Conservation (phyloP, 1,140 invertebrate genomes). For the Goniozus legneri region DNA sequence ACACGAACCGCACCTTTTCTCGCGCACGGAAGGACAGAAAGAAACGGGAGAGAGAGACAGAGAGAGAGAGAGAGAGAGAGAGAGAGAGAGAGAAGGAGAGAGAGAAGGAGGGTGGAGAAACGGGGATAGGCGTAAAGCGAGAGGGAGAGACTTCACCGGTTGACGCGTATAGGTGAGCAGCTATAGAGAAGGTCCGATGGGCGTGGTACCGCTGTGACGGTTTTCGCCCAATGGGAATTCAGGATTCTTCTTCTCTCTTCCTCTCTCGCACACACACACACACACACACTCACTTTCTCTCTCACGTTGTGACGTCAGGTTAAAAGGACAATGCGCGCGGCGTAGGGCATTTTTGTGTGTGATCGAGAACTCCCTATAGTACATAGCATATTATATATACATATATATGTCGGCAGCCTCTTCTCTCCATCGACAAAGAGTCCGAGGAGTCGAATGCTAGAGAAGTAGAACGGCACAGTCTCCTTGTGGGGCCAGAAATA, state of each 20-base stretch:
- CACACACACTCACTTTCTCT: no score
- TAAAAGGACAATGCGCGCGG: conserved; percentile 50
- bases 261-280: no score
- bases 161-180: conserved; percentile 36
- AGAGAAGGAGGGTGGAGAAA: conserved; percentile 7
- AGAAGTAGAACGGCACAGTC: conserved; percentile 16
- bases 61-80: conserved; percentile 2
- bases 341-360: conserved; percentile 32
- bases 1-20: no score
- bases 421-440: conserved; percentile 29
- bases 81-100: not conserved
- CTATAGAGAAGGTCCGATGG: conserved; percentile 44
- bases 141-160: conserved; percentile 14
- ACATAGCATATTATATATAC: conserved; percentile 2
- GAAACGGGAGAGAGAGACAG: conserved; percentile 21
- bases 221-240: conserved; percentile 47
- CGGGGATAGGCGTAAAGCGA: conserved; percentile 6
- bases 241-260: no score
- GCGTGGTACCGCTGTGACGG: conserved; percentile 50
- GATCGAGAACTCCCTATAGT: conserved; percentile 23
- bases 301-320: no score
- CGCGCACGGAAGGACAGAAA: no score
- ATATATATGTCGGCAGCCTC: not conserved
- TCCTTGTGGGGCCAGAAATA: no score
- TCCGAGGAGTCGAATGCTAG: conserved; percentile 31